Percentiles rank a stretch among this genome's conserved stretches.
Evolutionary conservation across 2,113 vertebrate species (phyloP).

Genomic region (Marcusenius ussheri): DNA sequence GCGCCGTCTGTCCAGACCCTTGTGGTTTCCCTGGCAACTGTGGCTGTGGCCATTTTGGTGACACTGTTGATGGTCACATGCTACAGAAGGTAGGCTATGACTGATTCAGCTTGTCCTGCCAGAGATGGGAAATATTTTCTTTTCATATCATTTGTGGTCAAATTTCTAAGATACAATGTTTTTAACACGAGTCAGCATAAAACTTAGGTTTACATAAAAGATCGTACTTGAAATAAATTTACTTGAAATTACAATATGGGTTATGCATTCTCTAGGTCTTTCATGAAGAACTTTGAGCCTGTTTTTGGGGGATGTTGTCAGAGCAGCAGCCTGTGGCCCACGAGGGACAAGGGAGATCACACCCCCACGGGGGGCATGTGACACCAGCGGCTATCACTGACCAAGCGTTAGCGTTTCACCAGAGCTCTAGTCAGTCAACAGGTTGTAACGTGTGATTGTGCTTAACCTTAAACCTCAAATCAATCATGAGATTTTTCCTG

Average conservation of each 20-base stretch:
- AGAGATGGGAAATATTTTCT: not conserved
- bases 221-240: not conserved
- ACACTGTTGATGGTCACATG: slow-evolving; percentile 44
- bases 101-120: not conserved
- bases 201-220: not conserved
- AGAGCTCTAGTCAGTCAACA: not conserved
- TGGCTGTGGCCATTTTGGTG: slow-evolving; percentile 42
- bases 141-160: not conserved
- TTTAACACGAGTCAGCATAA: not conserved
- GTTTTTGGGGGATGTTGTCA: slow-evolving; percentile 34
- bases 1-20: slow-evolving; percentile 40
- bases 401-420: not conserved
- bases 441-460: not conserved
- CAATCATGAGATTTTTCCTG: not conserved
- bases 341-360: not conserved
- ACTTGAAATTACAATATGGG: not conserved
- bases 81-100: slow-evolving; percentile 46
- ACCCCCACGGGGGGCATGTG: not conserved
- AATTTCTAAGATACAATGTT: not conserved
- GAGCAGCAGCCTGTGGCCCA: slow-evolving; percentile 22
- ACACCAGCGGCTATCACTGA: not conserved
- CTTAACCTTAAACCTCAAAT: not conserved
- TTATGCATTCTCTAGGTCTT: slow-evolving; percentile 38
- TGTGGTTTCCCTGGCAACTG: slow-evolving; percentile 45
- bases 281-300: slow-evolving; percentile 43